phyloP scores from a whole-genome alignment of 2,113 vertebrate species.

The Silurus asotus region DNA sequence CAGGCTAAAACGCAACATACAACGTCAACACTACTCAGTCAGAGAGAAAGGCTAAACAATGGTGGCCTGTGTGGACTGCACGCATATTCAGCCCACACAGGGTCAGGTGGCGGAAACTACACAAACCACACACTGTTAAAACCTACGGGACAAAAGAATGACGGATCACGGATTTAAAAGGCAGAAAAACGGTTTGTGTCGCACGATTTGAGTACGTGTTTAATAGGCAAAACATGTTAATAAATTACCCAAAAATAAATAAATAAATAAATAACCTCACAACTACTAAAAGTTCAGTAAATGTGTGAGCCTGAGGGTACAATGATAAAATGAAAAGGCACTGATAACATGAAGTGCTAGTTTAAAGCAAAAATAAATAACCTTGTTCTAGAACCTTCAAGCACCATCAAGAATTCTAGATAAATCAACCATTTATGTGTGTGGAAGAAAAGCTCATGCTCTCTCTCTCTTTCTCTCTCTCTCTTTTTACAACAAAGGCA shows the following conservation, averaged over 20 bases:
- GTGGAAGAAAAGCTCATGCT: not conserved
- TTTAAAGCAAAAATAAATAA: not conserved
- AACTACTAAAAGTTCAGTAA: not conserved
- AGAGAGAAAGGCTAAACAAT: constrained; percentile 37
- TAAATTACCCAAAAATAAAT: no score
- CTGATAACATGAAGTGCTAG: not conserved
- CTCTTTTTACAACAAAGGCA: not conserved
- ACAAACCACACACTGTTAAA: constrained; percentile 26
- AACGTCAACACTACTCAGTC: constrained; percentile 33
- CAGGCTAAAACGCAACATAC: constrained; percentile 25
- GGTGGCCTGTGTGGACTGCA: constrained; percentile 13
- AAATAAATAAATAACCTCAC: not conserved
- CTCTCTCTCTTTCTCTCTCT: no score
- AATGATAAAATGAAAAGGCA: not conserved
- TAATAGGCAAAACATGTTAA: not conserved
- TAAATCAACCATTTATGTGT: not conserved
- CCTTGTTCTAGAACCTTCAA: no score
- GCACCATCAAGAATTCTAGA: not conserved
- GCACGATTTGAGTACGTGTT: not conserved
- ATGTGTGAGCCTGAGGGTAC: not conserved
- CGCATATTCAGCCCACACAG: constrained; percentile 26
- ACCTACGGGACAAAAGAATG: not conserved
- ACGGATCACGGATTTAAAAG: not conserved
- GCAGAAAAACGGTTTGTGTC: not conserved
- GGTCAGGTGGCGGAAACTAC: constrained; percentile 18